Conservation (phyloP, 1,140 invertebrate species). For the Platyscapa corneri region DNA sequence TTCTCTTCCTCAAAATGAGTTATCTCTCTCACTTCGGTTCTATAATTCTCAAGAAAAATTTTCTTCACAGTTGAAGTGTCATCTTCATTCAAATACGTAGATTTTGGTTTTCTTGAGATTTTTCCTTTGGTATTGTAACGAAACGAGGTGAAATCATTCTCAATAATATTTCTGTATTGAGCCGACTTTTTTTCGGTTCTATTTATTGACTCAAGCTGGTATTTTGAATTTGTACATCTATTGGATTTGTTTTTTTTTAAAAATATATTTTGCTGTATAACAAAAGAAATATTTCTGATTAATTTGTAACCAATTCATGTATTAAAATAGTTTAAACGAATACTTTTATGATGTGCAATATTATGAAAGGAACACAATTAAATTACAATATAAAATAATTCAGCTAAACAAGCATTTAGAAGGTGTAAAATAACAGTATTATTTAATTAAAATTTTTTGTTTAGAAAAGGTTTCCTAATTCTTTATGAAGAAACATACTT, state of each 20-base stretch:
- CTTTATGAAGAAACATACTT: no score
- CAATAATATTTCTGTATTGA: conserved; percentile 6
- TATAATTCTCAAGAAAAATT: conserved; percentile 42
- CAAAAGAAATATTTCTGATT: neutral
- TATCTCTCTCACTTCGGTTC: conserved; percentile 45
- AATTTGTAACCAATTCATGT: no score
- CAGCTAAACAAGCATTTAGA: no score
- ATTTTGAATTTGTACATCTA: neutral
- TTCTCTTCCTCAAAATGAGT: neutral
- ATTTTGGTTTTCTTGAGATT: neutral
- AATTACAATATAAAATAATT: no score
- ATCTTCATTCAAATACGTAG: neutral
- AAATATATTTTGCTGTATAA: neutral
- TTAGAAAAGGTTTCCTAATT: no score
- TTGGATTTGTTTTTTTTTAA: neutral
- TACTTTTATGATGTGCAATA: no score
- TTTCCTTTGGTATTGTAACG: neutral
- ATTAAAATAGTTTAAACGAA: no score
- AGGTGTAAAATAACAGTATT: no score
- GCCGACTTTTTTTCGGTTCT: neutral
- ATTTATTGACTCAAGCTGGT: neutral
- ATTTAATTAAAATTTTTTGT: no score
- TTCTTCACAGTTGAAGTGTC: conserved; percentile 16
- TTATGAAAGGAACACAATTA: no score
- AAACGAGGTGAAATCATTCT: neutral